phyloP scores from a whole-genome alignment of 2,888 invertebrate genomes.

The Orthosia gothica region DNA sequence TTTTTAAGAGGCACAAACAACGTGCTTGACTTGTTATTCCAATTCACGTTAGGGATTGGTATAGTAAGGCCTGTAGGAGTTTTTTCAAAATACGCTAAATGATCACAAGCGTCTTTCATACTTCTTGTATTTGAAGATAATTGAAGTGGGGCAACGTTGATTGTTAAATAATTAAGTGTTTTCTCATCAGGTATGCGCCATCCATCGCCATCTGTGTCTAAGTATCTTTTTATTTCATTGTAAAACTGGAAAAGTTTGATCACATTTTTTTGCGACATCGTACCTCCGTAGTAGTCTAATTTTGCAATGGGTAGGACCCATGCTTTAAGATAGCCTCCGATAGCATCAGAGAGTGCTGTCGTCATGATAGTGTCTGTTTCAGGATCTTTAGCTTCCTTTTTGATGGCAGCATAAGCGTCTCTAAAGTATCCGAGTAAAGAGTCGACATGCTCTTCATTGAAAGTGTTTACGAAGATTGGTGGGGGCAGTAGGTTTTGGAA shows the following conservation, averaged over 20 bases:
- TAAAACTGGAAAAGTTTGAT: constrained; percentile 90
- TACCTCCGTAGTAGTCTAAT: constrained; percentile 92
- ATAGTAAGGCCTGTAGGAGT: constrained; percentile 77
- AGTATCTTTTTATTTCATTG: constrained; percentile 90
- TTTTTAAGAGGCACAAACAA: constrained; percentile 92
- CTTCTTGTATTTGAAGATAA: constrained; percentile 62
- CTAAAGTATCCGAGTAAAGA: constrained; percentile 77
- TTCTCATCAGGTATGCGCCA: constrained; percentile 87
- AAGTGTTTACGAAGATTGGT: constrained; percentile 67
- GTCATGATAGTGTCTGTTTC: constrained; percentile 76
- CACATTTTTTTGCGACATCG: constrained; percentile 90
- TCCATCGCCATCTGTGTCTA: constrained; percentile 91
- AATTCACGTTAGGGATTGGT: constrained; percentile 92
- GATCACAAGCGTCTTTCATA: constrained; percentile 75
- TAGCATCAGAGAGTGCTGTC: constrained; percentile 86
- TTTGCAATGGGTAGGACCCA: constrained; percentile 92
- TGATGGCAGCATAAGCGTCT: constrained; percentile 74
- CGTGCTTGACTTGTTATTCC: constrained; percentile 88
- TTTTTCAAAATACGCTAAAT: constrained; percentile 80
- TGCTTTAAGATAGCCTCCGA: constrained; percentile 92
- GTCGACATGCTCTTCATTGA: constrained; percentile 76
- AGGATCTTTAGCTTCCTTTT: constrained; percentile 71
- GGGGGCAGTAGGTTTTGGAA: constrained; percentile 82
- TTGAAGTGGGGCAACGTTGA: constrained; percentile 72
- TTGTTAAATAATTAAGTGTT: constrained; percentile 73